These are phyloP conservation scores for Aplocera efformata DNA, from an alignment of 2,888 invertebrate species.

Conservation along the genomic window DNA sequence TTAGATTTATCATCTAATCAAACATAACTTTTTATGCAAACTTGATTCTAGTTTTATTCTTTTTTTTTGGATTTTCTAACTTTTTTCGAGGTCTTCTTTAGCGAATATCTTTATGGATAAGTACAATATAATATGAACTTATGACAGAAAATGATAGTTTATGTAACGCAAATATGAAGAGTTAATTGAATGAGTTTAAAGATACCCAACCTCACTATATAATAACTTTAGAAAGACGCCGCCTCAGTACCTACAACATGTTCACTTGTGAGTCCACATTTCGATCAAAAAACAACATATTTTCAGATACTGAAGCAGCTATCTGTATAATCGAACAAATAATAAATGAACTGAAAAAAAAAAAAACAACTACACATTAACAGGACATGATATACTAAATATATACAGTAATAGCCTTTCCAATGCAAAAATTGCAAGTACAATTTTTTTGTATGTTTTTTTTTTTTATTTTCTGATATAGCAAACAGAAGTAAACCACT, in stretches of 20 bases:
- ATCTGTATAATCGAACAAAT: constrained; percentile 47
- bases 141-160: constrained; percentile 62
- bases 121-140: constrained; percentile 75
- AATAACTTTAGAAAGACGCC: constrained; percentile 44
- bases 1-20: constrained; percentile 64
- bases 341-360: constrained; percentile 53
- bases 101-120: constrained; percentile 76
- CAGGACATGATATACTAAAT: constrained; percentile 60
- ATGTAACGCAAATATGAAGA: constrained; percentile 58
- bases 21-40: constrained; percentile 75
- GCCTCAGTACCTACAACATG: constrained; percentile 42
- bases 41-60: constrained; percentile 57
- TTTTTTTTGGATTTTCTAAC: constrained; percentile 64
- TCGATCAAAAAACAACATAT: constrained; percentile 16
- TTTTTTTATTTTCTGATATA: constrained; percentile 67
- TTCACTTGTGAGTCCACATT: constrained; percentile 23
- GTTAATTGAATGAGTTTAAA: constrained; percentile 61
- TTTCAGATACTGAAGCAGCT: constrained; percentile 46
- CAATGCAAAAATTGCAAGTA: constrained; percentile 58
- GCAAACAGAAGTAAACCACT: constrained; percentile 75
- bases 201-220: constrained; percentile 67
- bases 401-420: constrained; percentile 62
- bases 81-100: constrained; percentile 67
- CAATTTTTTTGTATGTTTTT: constrained; percentile 62
- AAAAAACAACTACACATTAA: constrained; percentile 60